Evolutionary conservation across 2,113 vertebrate genomes (phyloP).

Genomic region (Lagenorhynchus albirostris): DNA sequence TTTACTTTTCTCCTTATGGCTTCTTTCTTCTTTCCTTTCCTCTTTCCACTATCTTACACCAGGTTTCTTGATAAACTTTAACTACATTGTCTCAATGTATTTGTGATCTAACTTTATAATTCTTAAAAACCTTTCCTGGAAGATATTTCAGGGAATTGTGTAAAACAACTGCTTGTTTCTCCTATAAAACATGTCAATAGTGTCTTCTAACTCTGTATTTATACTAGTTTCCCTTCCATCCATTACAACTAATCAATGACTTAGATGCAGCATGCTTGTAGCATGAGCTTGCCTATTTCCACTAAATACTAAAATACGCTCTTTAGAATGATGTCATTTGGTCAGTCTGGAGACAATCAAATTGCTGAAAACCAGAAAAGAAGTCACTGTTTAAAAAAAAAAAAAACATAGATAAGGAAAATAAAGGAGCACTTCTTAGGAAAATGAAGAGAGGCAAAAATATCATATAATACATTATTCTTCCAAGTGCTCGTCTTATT

Average conservation of each 20-base stretch:
- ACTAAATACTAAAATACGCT: slow-evolving; percentile 56
- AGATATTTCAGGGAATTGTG: slow-evolving; percentile 16
- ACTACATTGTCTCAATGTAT: slow-evolving; percentile 28
- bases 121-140: background rate
- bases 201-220: slow-evolving; percentile 55
- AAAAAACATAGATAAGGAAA: background rate
- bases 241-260: slow-evolving; percentile 54
- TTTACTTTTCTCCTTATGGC: background rate
- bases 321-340: background rate
- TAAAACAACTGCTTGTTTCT: slow-evolving; percentile 27
- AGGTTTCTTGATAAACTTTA: background rate
- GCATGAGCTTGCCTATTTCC: background rate
- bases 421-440: background rate
- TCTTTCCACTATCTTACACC: background rate
- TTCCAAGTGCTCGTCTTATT: slow-evolving; percentile 23
- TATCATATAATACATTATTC: background rate
- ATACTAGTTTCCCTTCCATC: slow-evolving; percentile 45
- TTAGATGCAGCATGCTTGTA: slow-evolving; percentile 25
- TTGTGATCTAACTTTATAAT: slow-evolving; percentile 44
- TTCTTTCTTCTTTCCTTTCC: background rate
- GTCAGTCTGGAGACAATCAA: background rate
- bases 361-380: slow-evolving; percentile 35
- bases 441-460: background rate
- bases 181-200: slow-evolving; percentile 49
- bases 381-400: background rate